Base-by-base conservation (phyloP, 2,888 invertebrate species). In the Encarsia formosa region DNA sequence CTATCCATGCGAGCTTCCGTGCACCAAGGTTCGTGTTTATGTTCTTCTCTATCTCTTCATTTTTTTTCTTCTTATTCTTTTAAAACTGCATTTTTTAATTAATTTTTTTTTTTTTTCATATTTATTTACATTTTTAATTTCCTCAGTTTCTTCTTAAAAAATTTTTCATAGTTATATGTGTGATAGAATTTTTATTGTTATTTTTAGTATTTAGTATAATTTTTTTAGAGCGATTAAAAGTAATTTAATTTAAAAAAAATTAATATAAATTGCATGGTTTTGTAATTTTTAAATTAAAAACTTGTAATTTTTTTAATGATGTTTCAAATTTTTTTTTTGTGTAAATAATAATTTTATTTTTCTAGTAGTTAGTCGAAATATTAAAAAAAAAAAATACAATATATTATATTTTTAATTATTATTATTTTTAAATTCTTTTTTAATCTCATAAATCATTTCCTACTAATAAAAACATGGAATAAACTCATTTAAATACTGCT, bases 1-100 rank as follows among this genome's bases (percentile, higher is more conserved):
- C 69, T 74, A 71, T 74, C 74, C 71, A 73, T 74, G 72, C 73
- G 71, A 73, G 64, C 70, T 73, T 50, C 81, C 80, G 63, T 79
- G 78, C 63, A 73, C 70, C 71, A 70, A 74, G 80, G 73, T 74
- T 73, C 72, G 73, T 74, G 65, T 63, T 43, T 42, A 39, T 44
- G 15, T 41, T 48, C 49, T 50, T 46, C 24, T 48, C 40, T 31
- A 16, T 31, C 16, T 39, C 32, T 47, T 22, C 19, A 8, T 8
- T 44, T 23, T 44, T 4, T 40, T 24, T n/a, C 15, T 19, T 38
- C n/a, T 16, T 23, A 19, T 20, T 44, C 15, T 45, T 13, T 29
- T 19, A 22, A 34, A 15, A 26, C 31, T 31, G 11, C 19, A 5
- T 15, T 13, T 40, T 39, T 22, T 22, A 11, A 11, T 31, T 32